These are phyloP conservation scores for Heterotis niloticus DNA, from an alignment of 2,113 vertebrate genomes.

Conservation along the genomic window DNA sequence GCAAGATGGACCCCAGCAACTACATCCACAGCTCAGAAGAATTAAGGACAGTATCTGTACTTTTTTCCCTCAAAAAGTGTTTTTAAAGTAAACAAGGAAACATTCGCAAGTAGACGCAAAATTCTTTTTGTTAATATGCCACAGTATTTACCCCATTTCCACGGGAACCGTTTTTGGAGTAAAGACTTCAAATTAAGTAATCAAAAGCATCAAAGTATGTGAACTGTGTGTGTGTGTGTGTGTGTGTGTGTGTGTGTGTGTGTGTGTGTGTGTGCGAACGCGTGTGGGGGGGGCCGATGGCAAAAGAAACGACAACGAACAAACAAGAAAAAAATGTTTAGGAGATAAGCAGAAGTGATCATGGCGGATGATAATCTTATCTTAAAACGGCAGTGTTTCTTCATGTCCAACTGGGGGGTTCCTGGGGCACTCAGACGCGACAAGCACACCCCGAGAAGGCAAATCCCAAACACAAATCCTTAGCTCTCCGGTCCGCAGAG, in stretches of 20 bases:
- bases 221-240: too few species aligned
- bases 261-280: too few species aligned
- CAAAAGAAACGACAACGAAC: background rate
- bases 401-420: slow-evolving; percentile 11
- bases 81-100: background rate
- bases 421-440: background rate
- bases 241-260: too few species aligned
- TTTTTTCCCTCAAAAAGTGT: background rate
- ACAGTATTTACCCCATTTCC: background rate
- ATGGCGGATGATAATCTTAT: slow-evolving; percentile 2
- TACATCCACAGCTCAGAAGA: background rate
- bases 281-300: too few species aligned
- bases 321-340: background rate
- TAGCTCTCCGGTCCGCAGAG: slow-evolving; percentile 11
- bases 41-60: background rate
- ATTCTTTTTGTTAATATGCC: background rate
- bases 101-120: background rate
- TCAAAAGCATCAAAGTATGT: background rate
- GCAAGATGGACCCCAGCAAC: background rate
- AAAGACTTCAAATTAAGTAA: background rate
- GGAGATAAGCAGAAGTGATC: slow-evolving; percentile 14
- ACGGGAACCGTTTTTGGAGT: background rate
- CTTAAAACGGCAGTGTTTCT: slow-evolving; percentile 22
- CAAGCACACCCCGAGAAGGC: background rate
- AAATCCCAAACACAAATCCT: slow-evolving; percentile 27